A percentile compares a stretch with the other conserved stretches of the same genome.
phyloP scores from a whole-genome alignment of 64 coral and sea anemone species.

The Acropora tenuis region DNA sequence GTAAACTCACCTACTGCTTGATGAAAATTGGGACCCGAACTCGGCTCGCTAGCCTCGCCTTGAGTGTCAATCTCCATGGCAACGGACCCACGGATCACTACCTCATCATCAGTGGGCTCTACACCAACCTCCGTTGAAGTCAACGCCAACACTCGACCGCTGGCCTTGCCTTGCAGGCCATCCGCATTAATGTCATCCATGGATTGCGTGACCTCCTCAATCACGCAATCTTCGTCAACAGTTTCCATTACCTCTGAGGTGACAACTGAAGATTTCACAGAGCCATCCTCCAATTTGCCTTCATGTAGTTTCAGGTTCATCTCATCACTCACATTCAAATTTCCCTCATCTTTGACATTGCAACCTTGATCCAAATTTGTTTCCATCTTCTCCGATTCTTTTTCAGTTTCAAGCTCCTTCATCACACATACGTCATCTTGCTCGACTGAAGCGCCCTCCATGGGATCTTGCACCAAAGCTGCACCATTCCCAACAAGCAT shows the following conservation, averaged over 20 bases:
- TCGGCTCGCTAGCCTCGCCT: neutral
- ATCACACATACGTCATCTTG: neutral
- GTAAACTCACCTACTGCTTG: neutral
- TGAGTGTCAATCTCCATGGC: conserved; percentile 29
- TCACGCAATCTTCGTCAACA: neutral
- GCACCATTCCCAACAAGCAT: neutral
- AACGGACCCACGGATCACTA: neutral
- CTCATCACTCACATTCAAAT: neutral
- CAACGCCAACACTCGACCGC: too few relatives aligned
- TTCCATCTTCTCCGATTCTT: conserved; percentile 1
- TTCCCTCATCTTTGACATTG: neutral
- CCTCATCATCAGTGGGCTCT: neutral
- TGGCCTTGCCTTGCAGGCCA: neutral
- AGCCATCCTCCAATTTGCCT: neutral
- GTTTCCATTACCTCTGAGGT: conserved; percentile 28
- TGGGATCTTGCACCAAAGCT: neutral
- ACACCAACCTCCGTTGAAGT: neutral
- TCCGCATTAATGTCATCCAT: neutral
- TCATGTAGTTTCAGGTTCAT: neutral
- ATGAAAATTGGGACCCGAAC: neutral
- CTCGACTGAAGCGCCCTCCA: neutral
- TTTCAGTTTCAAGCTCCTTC: neutral
- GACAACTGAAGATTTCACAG: neutral
- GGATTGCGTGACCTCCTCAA: neutral
- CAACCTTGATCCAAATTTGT: neutral